Conservation (phyloP, 92 coral and sea anemone genomes). For the Epizoanthus stellaris region DNA sequence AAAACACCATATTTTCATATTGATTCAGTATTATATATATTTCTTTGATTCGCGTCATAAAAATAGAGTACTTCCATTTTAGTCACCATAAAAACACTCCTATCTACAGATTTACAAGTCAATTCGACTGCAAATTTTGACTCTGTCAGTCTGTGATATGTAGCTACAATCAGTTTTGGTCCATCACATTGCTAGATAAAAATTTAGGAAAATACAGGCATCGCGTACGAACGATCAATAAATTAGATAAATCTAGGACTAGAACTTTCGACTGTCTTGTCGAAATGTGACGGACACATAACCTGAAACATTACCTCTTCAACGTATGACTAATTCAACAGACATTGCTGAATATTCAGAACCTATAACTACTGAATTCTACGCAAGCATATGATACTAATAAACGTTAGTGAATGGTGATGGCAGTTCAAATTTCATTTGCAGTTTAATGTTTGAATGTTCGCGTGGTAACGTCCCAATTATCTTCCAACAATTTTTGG, state of each 20-base stretch:
- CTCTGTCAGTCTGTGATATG: no score
- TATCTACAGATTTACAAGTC: conserved; percentile 37
- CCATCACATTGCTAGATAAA: neutral
- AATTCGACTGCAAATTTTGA: conserved; percentile 18
- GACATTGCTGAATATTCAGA: no score
- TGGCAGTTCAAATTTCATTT: neutral
- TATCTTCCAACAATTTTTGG: conserved; percentile 99
- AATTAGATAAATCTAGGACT: conserved; percentile 16
- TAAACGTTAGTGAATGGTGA: neutral
- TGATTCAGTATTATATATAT: neutral
- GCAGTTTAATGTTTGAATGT: neutral
- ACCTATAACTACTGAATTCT: neutral
- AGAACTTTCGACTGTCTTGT: neutral
- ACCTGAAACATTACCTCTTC: neutral
- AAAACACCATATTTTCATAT: neutral
- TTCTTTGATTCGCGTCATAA: neutral
- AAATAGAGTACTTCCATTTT: conserved; percentile 15
- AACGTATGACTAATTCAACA: neutral
- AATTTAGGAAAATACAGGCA: neutral
- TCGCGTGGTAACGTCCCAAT: conserved; percentile 7
- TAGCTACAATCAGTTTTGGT: conserved; percentile 14
- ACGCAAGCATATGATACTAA: neutral
- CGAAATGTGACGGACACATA: neutral
- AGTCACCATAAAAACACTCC: neutral
- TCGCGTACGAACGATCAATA: conserved; percentile 4